Percentiles rank a stretch among this genome's conserved stretches.
These are phyloP conservation scores for Ormyrus nitidulus DNA, from an alignment of 2,888 invertebrate species.

Conservation along the genomic window DNA sequence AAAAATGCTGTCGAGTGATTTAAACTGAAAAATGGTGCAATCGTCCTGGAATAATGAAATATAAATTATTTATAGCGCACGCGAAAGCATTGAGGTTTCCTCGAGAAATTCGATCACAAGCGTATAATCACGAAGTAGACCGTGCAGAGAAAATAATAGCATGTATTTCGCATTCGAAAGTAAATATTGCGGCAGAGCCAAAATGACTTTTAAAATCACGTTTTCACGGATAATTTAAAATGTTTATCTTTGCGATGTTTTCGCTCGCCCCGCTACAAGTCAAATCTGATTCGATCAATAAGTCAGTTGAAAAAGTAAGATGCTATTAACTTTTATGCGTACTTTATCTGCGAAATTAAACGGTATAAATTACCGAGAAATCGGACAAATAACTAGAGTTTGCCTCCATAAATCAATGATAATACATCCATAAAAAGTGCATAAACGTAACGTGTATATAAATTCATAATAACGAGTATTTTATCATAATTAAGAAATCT, in stretches of 20 bases:
- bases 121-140: neutral
- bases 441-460: constrained; percentile 38
- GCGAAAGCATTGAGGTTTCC: neutral
- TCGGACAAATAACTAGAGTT: neutral
- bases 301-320: neutral
- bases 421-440: neutral
- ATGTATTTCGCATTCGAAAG: neutral
- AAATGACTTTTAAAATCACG: neutral
- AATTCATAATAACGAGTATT: constrained; percentile 39
- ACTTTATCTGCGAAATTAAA: neutral
- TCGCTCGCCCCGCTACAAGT: too few species aligned
- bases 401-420: constrained; percentile 19
- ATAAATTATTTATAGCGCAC: too few species aligned
- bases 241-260: neutral
- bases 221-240: neutral
- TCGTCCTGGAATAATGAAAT: too few species aligned
- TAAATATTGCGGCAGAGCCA: neutral
- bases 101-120: neutral
- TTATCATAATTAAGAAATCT: constrained; percentile 47
- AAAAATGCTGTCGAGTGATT: too few species aligned
- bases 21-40: too few species aligned
- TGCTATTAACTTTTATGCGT: neutral
- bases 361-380: constrained; percentile 19
- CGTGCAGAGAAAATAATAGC: constrained; percentile 2
- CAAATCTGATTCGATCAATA: neutral